These are phyloP conservation scores for Parotia lawesii DNA, from an alignment of 2,113 vertebrate species.

Conservation along the genomic window DNA sequence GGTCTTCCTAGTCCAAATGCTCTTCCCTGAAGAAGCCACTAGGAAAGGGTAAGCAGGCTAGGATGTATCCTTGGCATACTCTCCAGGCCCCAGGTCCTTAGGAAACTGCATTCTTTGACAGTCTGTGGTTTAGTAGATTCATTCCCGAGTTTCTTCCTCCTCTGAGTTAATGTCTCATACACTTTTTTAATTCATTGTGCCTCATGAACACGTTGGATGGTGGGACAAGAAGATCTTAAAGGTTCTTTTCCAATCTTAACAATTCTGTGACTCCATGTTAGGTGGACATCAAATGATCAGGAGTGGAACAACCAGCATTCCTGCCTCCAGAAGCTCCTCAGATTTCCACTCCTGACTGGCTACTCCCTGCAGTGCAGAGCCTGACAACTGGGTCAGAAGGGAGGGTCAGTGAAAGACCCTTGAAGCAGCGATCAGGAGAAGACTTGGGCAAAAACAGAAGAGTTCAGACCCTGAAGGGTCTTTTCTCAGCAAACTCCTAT, in stretches of 20 bases:
- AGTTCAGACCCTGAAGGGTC: background rate
- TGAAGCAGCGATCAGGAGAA: background rate
- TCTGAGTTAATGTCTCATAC: background rate
- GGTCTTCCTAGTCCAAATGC: background rate
- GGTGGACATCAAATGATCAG: background rate
- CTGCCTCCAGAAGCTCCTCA: background rate
- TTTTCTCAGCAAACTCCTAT: background rate
- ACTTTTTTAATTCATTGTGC: background rate
- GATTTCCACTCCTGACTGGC: background rate
- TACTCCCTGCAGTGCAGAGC: background rate
- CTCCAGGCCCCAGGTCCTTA: background rate
- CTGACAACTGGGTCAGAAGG: background rate
- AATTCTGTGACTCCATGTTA: background rate
- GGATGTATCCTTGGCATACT: background rate
- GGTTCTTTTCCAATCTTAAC: background rate
- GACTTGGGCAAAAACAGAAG: background rate
- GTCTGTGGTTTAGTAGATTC: background rate
- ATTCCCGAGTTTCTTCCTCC: background rate
- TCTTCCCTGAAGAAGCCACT: background rate
- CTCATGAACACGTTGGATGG: rapidly evolving
- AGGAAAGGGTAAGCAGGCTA: background rate
- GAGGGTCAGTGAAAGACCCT: background rate
- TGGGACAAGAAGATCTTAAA: background rate
- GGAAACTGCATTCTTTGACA: background rate
- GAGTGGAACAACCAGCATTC: background rate